Base-by-base conservation (phyloP, 2,113 vertebrate genomes). In the Zosterops borbonicus region DNA sequence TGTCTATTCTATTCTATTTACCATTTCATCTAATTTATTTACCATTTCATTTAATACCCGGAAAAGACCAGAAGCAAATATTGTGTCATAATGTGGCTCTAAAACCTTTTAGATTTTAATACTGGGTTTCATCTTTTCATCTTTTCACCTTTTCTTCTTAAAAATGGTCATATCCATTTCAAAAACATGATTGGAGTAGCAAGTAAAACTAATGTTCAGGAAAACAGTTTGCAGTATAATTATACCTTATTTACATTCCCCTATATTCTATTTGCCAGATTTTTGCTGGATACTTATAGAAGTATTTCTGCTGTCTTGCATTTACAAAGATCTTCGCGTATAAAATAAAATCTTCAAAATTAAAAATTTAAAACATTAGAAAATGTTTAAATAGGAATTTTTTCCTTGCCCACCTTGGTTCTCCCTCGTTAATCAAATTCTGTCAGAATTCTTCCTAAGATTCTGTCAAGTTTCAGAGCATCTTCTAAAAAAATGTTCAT, bases 341-440 rank as follows among this genome's bases (percentile, higher is more conserved):
- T 29, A 44, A 68, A 77, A 68, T 18, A 58, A 89, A 60, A 5
- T 20, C 6, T 64, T 89, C 3, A 49, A n/a, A 80, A 23, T 2
- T 3, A 56, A 64, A 69, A 60, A 23, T 28, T 7, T 24, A 4
- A 65, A 76, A 56, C 16, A 37, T 17, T 24, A 42, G 3, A 65
- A 82, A 70, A 62, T 22, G 3, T 37, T 78, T 20, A 50, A 50
- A 76, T 31, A 39, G 5, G 7, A 25, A 37, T 2, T 53, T 71
- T 89, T 81, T 12, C 20, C 17, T 78, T 74, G 24, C 2, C 8
- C 4, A 17, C 7, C 9, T 84, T 69, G 3, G 47, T 73, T 65
- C 4, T 3, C 4, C 4, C 10, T 56, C 0, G 0, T 67, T 29
- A 56, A 13, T 18, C 6, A 78, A 69, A 44, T 77, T 77, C 17